These are phyloP conservation scores for Drosophila mayaguana DNA, from an alignment of 2,888 invertebrate genomes.

Conservation along the genomic window DNA sequence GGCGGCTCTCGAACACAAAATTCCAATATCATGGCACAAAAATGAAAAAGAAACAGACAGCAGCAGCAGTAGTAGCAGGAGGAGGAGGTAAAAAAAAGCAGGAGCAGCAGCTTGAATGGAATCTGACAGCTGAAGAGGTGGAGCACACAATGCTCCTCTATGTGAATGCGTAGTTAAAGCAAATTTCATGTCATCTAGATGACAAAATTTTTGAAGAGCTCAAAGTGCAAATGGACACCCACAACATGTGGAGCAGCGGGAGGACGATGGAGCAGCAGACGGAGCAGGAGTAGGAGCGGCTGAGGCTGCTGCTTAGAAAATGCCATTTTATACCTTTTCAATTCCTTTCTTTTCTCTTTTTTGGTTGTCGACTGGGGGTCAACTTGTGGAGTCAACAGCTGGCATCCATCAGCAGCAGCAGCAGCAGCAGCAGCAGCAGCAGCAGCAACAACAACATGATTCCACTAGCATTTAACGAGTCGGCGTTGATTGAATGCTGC, in stretches of 20 bases:
- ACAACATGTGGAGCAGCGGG: background rate
- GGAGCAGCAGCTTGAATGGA: conserved; percentile 9
- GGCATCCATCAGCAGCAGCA: conserved; percentile 30
- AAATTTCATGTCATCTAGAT: conserved; percentile 62
- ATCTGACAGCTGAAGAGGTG: conserved; percentile 36
- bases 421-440: background rate
- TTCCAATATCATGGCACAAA: conserved; percentile 70
- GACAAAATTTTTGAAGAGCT: conserved; percentile 57
- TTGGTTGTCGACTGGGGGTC: conserved; percentile 20
- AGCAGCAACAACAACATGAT: conserved; percentile 5
- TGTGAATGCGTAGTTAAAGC: conserved; percentile 55
- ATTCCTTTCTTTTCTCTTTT: background rate
- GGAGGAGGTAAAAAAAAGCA: background rate
- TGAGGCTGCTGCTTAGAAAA: background rate
- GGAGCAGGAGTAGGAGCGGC: background rate
- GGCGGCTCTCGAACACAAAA: conserved; percentile 69
- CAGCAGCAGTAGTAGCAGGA: background rate
- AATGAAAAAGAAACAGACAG: conserved; percentile 12
- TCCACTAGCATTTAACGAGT: conserved; percentile 40
- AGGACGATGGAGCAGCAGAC: background rate
- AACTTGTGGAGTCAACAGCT: conserved; percentile 31
- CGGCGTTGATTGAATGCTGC: conserved; percentile 45
- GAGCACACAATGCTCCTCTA: conserved; percentile 12
- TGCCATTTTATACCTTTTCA: background rate
- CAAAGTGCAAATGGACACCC: conserved; percentile 60